Evolutionary conservation across 2,888 invertebrate species (phyloP), one percentile per base, ranked within the genome.

Genomic region (Lasioglossum marginatum): DNA sequence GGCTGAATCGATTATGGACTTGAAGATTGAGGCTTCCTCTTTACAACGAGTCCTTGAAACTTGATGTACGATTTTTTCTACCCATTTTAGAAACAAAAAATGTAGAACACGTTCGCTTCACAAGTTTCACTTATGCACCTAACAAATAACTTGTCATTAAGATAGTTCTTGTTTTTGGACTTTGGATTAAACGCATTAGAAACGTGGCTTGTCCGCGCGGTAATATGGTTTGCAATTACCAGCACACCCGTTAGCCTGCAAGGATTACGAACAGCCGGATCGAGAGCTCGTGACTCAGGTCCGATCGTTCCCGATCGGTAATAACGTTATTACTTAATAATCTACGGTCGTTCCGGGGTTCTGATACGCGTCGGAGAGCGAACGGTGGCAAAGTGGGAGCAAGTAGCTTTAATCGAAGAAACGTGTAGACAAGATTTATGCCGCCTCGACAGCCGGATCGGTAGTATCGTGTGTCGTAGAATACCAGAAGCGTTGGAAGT

Each of bases 401-500:
- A 16, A 40, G 43, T 66, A 45, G 14, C 12, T 81, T 81, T 57
- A 81, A 86, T 57, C 81, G 85, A 71, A 31, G 72, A 83, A 79
- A 76, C 48, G 27, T 14, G 63, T 71, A 48, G 60, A 52, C 57
- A 77, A 87, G 87, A 87, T 87, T 87, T 79, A 81, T 73, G 40
- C 74, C 37, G 34, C 52, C 31, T n/a, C 6, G 37, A 78, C 63
- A 34, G 68, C 34, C 31, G 43, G 77, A 63, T 87, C 79, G 75
- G 81, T 83, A 71, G 40, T 79, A 37, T 81, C 82, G 79, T 77
- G 72, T 72, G 60, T 75, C 77, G 76, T 74, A 71, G 82, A 83
- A 90, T 40, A 88, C 83, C 88, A 84, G 91, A 74, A 87, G 90
- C 85, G 68, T 63, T 43, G 83, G 78, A 79, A 84, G 84, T 79